These are phyloP conservation scores for Anarhynchus alexandrinus DNA, from an alignment of 2,113 vertebrate genomes.

Conservation along the genomic window DNA sequence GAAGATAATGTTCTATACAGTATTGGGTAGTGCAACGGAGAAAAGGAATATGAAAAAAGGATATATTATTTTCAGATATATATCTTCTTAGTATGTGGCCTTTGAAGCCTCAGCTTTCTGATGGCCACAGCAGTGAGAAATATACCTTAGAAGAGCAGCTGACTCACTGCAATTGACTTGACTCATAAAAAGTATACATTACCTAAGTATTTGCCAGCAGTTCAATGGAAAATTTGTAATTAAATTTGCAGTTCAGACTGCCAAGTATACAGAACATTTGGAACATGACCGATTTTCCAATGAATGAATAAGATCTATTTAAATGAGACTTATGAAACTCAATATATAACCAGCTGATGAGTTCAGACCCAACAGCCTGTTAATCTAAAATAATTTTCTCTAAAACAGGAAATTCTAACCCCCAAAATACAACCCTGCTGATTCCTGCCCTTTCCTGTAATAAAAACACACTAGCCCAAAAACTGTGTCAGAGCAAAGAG, in stretches of 20 bases:
- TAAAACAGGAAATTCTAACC: not conserved
- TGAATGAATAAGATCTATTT: not conserved
- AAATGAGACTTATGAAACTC: not conserved
- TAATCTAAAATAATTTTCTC: not conserved
- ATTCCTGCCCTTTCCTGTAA: not conserved
- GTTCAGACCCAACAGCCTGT: not conserved
- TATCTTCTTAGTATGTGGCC: not conserved
- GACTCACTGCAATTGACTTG: not conserved
- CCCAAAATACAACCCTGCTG: not conserved
- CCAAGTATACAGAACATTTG: not conserved
- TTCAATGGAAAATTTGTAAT: not conserved
- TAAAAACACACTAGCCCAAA: not conserved
- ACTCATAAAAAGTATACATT: not conserved
- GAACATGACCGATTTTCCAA: not conserved
- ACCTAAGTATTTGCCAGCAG: not conserved
- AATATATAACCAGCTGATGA: not conserved
- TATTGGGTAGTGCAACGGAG: not conserved
- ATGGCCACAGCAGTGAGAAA: not conserved
- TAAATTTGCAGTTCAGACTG: not conserved
- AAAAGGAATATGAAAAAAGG: not conserved
- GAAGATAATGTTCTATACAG: not conserved
- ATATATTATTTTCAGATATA: not conserved
- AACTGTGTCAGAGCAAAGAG: not conserved
- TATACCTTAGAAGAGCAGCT: fast-evolving
- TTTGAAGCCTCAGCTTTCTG: not conserved